These are phyloP conservation scores for Magallana gigas DNA, from an alignment of 1,140 invertebrate genomes.

Conservation along the genomic window DNA sequence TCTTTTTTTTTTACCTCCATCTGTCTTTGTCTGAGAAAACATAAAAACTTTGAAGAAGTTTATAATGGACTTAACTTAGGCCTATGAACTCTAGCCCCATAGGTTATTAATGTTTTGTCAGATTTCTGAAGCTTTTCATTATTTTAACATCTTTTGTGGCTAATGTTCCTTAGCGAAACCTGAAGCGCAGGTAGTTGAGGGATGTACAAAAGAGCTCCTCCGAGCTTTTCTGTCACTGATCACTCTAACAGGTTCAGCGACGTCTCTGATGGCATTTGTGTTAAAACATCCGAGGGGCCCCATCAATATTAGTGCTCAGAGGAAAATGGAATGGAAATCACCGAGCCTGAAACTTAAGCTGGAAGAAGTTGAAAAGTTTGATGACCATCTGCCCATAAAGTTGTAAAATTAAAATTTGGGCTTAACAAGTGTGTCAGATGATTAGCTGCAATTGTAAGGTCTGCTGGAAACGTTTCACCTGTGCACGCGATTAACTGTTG, in stretches of 20 bases:
- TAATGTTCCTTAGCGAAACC: slow-evolving; percentile 26
- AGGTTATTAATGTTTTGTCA: slow-evolving; percentile 34
- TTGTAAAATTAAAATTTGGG: slow-evolving; percentile 33
- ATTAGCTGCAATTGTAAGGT: slow-evolving; percentile 32
- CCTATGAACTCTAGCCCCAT: neutral
- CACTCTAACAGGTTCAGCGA: slow-evolving; percentile 22
- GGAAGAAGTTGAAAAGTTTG: slow-evolving; percentile 36
- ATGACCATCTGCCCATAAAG: slow-evolving; percentile 35
- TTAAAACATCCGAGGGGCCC: neutral
- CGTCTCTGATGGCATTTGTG: neutral
- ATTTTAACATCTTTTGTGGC: slow-evolving; percentile 33
- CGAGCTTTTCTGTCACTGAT: neutral
- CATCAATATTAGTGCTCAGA: neutral
- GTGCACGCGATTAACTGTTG: slow-evolving; percentile 31
- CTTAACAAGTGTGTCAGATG: slow-evolving; percentile 17
- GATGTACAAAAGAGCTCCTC: neutral
- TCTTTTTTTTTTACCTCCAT: neutral
- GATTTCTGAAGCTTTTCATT: slow-evolving; percentile 31
- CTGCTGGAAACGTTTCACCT: slow-evolving; percentile 19
- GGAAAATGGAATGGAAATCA: neutral
- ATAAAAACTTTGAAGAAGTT: slow-evolving; percentile 14
- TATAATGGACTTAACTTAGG: neutral
- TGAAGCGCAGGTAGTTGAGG: slow-evolving; percentile 24
- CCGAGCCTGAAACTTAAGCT: neutral
- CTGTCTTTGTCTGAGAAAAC: slow-evolving; percentile 26